These are phyloP conservation scores for Tenthredo amoena DNA, from an alignment of 2,888 invertebrate genomes.

Conservation along the genomic window DNA sequence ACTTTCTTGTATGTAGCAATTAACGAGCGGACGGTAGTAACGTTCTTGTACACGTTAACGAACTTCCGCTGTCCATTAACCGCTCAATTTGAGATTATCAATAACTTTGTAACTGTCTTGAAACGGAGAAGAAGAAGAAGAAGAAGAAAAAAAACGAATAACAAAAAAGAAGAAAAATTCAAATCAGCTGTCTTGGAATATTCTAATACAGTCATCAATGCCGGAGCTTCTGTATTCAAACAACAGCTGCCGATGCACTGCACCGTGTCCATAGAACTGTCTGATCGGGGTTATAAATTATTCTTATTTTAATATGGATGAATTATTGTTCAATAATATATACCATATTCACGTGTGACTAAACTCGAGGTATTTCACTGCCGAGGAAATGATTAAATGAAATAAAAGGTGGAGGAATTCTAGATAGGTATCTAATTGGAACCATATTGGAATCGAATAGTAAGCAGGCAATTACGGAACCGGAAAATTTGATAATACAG, in stretches of 20 bases:
- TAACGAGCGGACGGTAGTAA: conserved; percentile 2
- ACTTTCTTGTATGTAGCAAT: conserved; percentile 16
- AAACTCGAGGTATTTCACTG: neutral
- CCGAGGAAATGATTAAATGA: neutral
- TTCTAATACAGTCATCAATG: conserved; percentile 47
- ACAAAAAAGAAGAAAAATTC: neutral
- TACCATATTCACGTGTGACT: neutral
- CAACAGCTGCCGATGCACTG: conserved; percentile 37
- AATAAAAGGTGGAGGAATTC: neutral
- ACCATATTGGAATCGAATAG: conserved; percentile 38
- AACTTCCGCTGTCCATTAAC: conserved; percentile 40
- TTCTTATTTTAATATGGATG: neutral
- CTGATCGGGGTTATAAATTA: neutral
- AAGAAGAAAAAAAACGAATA: neutral
- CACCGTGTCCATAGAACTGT: conserved; percentile 6
- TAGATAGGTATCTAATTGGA: neutral
- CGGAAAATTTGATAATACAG: conserved; percentile 53
- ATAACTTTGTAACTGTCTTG: conserved; percentile 25
- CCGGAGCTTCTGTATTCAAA: neutral
- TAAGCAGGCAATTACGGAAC: conserved; percentile 16
- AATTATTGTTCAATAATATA: neutral
- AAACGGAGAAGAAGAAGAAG: neutral
- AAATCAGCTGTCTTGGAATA: conserved; percentile 43
- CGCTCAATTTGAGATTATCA: conserved; percentile 37
- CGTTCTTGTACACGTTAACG: conserved; percentile 46